phyloP scores from a whole-genome alignment of 2,888 invertebrate genomes.

The Chironomus riparius region DNA sequence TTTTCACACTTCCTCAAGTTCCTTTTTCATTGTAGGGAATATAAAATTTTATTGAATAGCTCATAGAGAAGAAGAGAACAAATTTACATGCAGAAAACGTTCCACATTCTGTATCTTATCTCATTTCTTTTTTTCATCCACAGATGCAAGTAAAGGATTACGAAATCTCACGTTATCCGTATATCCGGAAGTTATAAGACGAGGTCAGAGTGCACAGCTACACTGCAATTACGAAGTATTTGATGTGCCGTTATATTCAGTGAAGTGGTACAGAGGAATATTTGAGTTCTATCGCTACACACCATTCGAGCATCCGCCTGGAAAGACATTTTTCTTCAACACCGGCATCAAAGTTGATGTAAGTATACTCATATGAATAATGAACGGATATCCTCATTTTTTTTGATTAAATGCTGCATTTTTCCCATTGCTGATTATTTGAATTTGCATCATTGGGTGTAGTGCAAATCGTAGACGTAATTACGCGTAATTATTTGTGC shows the following conservation, averaged over 20 bases:
- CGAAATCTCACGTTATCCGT: constrained; percentile 46
- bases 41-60: no score
- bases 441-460: no score
- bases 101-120: not conserved
- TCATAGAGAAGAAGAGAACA: no score
- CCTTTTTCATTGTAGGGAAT: not conserved
- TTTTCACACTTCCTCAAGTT: not conserved
- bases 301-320: constrained; percentile 54
- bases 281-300: constrained; percentile 61
- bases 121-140: constrained; percentile 24
- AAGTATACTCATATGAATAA: constrained; percentile 37
- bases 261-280: constrained; percentile 60
- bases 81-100: not conserved
- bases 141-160: constrained; percentile 47
- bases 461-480: no score
- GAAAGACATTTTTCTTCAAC: constrained; percentile 53
- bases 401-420: not conserved
- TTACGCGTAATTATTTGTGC: no score
- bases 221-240: constrained; percentile 56
- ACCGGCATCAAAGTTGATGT: constrained; percentile 60
- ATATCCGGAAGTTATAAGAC: constrained; percentile 52
- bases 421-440: no score
- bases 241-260: constrained; percentile 57
- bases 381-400: not conserved
- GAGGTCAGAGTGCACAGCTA: constrained; percentile 51